Base-by-base conservation (phyloP, 2,113 vertebrate species). In the Prunella himalayana region DNA sequence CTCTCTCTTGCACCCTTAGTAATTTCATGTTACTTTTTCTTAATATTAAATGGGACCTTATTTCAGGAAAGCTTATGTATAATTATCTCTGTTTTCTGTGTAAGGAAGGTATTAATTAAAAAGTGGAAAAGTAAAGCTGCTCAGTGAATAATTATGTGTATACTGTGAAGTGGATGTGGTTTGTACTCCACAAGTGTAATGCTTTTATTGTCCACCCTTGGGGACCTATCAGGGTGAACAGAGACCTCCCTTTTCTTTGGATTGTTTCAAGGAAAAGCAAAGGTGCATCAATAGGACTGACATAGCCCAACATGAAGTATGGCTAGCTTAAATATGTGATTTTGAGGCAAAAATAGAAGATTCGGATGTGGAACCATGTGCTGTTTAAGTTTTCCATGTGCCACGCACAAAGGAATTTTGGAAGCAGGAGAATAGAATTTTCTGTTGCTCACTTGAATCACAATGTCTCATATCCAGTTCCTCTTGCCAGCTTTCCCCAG, bases 301-400 rank as follows among this genome's bases (percentile, higher is more conserved):
- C 11, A 33, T 5, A 30, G 33, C 23, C 17, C 6, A 9, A 7
- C 23, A 33, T 30, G 30, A 14, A 42, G 15, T 18, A 47, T 27
- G 15, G 10, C 2, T 60, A 64, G 3, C 7, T 35, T 68, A 47
- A 64, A 47, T n/a, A 47, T 1, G 1, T 33, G 37, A 89, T 69
- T 82, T 66, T 80, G 54, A 88, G 68, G 80, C 30, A 45, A 83
- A 77, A 86, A 56, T 23, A 53, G 37, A 57, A 71, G 27, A 4
- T n/a, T 60, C 0, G 0, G 21, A 33, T 66, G 39, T 66, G 24
- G 18, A 56, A 18, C 17, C 17, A 19, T 39, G 25, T 39, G 24
- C 59, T 60, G 35, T 61, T 61, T 37, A 37, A 27, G 35, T 60
- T 61, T 61, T 28, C 17, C 35, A 13, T 61, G 28, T 65, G 28